These are phyloP conservation scores for Aldabrachelys gigantea DNA, from an alignment of 2,113 vertebrate species.

Conservation along the genomic window DNA sequence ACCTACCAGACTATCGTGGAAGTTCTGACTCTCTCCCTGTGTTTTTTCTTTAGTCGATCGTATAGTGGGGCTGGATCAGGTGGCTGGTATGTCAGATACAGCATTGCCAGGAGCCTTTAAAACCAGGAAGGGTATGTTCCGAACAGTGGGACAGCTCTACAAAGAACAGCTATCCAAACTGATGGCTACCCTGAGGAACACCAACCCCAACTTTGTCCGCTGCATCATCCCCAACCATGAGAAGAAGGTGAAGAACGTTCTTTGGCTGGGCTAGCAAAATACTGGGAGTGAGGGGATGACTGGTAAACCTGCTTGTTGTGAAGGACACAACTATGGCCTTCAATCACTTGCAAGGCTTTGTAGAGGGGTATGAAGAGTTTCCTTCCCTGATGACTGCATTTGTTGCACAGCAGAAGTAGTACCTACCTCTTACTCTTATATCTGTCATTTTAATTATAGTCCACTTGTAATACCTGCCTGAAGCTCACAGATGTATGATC, in stretches of 20 bases:
- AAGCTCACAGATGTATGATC: background rate
- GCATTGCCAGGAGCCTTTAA: conserved; percentile 93
- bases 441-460: background rate
- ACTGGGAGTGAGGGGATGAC: background rate
- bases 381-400: background rate
- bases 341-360: background rate
- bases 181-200: conserved; percentile 97
- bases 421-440: too few species aligned
- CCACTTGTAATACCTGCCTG: background rate
- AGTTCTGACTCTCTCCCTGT: background rate
- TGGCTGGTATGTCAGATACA: conserved; percentile 94
- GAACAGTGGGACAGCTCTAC: conserved; percentile 97
- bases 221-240: conserved; percentile 99
- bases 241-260: conserved; percentile 88
- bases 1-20: background rate
- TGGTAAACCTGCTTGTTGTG: background rate
- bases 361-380: background rate
- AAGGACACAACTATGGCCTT: background rate
- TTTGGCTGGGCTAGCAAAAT: background rate
- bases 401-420: background rate
- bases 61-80: conserved; percentile 97
- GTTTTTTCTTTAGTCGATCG: conserved; percentile 88
- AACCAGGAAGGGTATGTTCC: conserved; percentile 98
- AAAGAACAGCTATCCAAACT: conserved; percentile 98
- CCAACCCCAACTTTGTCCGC: conserved; percentile 98